Evolutionary conservation across 2,113 vertebrate species (phyloP).

Genomic region (Pogonocichla stellata): DNA sequence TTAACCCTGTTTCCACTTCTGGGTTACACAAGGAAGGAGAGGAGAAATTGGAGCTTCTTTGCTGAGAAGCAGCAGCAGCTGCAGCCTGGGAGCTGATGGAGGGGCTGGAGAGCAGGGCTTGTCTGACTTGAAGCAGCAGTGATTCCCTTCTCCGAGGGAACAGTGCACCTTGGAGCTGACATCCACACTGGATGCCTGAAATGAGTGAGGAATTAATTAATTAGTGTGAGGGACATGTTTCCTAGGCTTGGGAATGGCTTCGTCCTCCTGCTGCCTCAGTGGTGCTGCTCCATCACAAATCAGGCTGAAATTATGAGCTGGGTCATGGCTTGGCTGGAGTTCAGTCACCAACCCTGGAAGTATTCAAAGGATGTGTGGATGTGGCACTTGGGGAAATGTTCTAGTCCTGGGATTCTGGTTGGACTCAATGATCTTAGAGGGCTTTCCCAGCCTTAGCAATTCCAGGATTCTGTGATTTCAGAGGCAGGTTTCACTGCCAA

Average conservation of each 20-base stretch:
- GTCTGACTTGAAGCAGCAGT: neutral
- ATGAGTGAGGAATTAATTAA: neutral
- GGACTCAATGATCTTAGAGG: neutral
- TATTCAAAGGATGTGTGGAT: rapidly evolving
- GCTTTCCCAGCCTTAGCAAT: neutral
- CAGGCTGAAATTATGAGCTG: rapidly evolving
- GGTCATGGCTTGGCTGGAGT: neutral
- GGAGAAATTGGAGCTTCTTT: neutral
- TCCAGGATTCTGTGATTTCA: neutral
- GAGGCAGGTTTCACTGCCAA: neutral
- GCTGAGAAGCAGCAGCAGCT: neutral
- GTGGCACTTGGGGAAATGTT: neutral
- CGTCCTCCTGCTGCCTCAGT: neutral
- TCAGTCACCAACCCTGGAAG: neutral
- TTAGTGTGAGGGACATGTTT: neutral
- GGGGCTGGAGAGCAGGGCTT: neutral
- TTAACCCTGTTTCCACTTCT: neutral
- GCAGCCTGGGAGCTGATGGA: neutral
- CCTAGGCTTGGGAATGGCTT: neutral
- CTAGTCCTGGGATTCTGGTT: neutral
- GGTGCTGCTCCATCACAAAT: neutral
- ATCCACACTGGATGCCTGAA: neutral
- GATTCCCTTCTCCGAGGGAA: neutral
- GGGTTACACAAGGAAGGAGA: neutral
- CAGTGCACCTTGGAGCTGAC: rapidly evolving